Base-by-base conservation (phyloP, 92 coral and sea anemone species). In the Blastomussa wellsi region DNA sequence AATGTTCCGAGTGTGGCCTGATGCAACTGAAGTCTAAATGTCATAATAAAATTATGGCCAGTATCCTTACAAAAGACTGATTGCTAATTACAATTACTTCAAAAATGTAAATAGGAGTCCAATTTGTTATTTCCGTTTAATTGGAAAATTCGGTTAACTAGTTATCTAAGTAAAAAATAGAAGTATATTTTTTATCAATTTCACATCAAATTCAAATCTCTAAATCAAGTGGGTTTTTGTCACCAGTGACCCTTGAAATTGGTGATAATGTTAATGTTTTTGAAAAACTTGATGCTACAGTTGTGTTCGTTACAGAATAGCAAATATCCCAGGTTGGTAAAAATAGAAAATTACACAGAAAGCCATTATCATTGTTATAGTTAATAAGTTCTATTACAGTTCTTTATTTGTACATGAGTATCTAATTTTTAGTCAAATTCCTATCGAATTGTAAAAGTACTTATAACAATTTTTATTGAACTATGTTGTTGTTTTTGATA, bases 1-100 rank as follows among this genome's bases (percentile, higher is more conserved):
- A 76, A 84, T 84, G 82, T 65, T 17, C 82, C 9, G 82, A 84
- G 82, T 84, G 88, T 76, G 82, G 82, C 82, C 88, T 84, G 26
- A 84, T 66, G 69, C 88, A 84, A 39, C 77, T 84, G 76, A 84
- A 84, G 75, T 5, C 82, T 29, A 84, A 84, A 77, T 76, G 88
- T 77, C 44, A 37, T 16, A 76, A 47, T 75, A 84, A 84, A 84
- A 66, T 84, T 42, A 84, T 73, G 69, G 87, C 87, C 80, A 83
- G 81, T 74, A 59, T 74, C 5, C 80, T 83, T 2, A 72, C 80
- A 0, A 83, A 71, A 80, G 84, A 80, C 84, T 82, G 47, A 66
- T 41, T 24, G 75, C 12, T 11, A 60, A 60, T 38, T 48, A 49
- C 44, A 64, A 33, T 78, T 32, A 66, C 24, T 60, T 72, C 66